Percentiles rank a stretch among this genome's conserved stretches.
These are phyloP conservation scores for Hemicentrotus pulcherrimus DNA, from an alignment of 35 echinoderm and acorn worm genomes.

Conservation along the genomic window DNA sequence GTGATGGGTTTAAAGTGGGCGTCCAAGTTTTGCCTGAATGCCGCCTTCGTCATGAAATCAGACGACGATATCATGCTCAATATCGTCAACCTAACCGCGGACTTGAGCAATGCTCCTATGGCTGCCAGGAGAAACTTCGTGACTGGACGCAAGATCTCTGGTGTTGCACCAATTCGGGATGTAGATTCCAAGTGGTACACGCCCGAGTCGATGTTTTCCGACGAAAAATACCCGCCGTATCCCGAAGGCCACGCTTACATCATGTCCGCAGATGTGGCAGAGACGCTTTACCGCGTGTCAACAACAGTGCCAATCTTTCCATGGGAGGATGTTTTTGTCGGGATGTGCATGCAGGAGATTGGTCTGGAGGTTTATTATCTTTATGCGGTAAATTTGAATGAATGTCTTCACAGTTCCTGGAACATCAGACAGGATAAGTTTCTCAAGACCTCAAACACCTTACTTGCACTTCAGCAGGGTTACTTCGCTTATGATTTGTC, in stretches of 20 bases:
- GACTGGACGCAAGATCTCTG: slow-evolving; percentile 35
- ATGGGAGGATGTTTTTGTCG: slow-evolving; percentile 67
- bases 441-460: neutral
- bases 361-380: neutral
- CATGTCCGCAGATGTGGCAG: slow-evolving; percentile 55
- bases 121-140: slow-evolving; percentile 34
- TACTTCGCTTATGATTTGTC: neutral
- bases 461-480: neutral
- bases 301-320: slow-evolving; percentile 29
- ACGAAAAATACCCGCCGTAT: slow-evolving; percentile 52
- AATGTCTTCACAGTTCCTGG: neutral
- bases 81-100: slow-evolving; percentile 46
- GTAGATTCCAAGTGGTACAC: slow-evolving; percentile 82
- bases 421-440: neutral
- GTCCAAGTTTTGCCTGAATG: slow-evolving; percentile 63
- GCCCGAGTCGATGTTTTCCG: slow-evolving; percentile 59
- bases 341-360: slow-evolving; percentile 47
- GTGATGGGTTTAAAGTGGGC: slow-evolving; percentile 95
- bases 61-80: slow-evolving; percentile 86
- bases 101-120: slow-evolving; percentile 15
- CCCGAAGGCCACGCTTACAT: slow-evolving; percentile 52
- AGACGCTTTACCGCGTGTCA: slow-evolving; percentile 25
- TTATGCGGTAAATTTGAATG: neutral
- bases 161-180: slow-evolving; percentile 57
- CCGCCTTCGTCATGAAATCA: slow-evolving; percentile 77